Evolutionary conservation across 2,888 invertebrate genomes (phyloP).

Genomic region (Salticus scenicus): DNA sequence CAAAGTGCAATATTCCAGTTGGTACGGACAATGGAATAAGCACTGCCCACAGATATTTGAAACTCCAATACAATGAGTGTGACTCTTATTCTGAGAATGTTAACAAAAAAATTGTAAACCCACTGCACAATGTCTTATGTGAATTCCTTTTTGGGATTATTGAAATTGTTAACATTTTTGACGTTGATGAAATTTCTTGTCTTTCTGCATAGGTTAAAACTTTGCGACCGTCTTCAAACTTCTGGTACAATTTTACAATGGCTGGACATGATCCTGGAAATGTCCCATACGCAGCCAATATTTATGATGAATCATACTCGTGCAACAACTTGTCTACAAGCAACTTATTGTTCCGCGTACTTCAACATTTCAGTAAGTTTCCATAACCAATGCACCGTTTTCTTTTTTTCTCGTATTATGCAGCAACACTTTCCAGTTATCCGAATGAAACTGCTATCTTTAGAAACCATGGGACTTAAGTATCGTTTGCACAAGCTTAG

Average conservation of each 20-base stretch:
- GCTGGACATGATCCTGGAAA: too few species aligned
- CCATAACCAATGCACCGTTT: background rate
- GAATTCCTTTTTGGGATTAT: too few species aligned
- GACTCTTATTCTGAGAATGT: background rate
- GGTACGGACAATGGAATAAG: background rate
- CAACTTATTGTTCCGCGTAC: background rate
- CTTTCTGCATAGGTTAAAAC: background rate
- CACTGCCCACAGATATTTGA: background rate
- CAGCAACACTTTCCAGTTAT: background rate
- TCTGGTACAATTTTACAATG: background rate
- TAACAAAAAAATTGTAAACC: background rate
- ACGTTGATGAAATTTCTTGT: background rate
- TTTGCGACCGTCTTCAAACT: background rate
- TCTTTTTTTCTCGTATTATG: background rate
- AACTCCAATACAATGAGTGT: background rate
- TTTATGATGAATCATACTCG: too few species aligned
- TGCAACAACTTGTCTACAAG: background rate
- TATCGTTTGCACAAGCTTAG: background rate
- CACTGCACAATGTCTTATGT: background rate
- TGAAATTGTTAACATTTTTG: too few species aligned
- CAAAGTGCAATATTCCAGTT: background rate
- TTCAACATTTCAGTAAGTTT: background rate
- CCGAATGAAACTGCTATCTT: background rate
- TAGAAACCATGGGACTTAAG: background rate
- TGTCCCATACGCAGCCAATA: too few species aligned